Conservation (phyloP, 2,888 invertebrate genomes). For the Heterodera filipjevi region DNA sequence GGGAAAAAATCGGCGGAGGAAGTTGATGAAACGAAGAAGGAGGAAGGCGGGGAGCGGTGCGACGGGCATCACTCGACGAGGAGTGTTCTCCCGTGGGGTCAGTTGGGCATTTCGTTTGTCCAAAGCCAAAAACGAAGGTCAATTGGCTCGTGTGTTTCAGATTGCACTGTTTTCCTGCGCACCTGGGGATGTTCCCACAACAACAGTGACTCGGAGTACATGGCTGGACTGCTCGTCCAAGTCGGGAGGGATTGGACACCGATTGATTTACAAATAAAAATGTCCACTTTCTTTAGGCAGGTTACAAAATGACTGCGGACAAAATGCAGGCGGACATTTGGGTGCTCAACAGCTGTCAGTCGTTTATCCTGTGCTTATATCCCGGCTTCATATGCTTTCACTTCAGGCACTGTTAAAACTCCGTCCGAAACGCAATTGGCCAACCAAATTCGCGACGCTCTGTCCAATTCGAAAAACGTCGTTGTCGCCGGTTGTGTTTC, state of each 20-base stretch:
- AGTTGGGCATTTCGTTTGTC: neutral
- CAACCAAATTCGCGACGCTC: constrained; percentile 42
- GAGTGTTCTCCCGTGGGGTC: constrained; percentile 23
- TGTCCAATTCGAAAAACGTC: constrained; percentile 76
- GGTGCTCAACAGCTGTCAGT: constrained; percentile 80
- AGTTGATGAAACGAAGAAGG: neutral
- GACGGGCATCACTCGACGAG: neutral
- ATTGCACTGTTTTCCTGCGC: constrained; percentile 31
- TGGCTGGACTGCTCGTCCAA: constrained; percentile 87
- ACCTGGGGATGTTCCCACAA: constrained; percentile 86
- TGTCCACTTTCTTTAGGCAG: constrained; percentile 41
- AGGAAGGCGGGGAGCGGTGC: neutral
- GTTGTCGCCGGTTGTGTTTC: constrained; percentile 98
- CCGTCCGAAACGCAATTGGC: constrained; percentile 77
- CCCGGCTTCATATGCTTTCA: neutral
- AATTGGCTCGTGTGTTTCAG: constrained; percentile 16
- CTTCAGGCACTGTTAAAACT: constrained; percentile 87
- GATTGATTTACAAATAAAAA: no score
- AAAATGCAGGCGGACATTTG: constrained; percentile 85
- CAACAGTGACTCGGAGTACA: constrained; percentile 89
- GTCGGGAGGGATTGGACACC: neutral
- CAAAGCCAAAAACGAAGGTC: no score
- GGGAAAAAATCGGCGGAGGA: neutral
- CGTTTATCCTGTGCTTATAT: neutral
- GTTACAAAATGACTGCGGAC: constrained; percentile 70